These are phyloP conservation scores for Eubasilissa regina DNA, from an alignment of 1,140 invertebrate species.

Conservation along the genomic window DNA sequence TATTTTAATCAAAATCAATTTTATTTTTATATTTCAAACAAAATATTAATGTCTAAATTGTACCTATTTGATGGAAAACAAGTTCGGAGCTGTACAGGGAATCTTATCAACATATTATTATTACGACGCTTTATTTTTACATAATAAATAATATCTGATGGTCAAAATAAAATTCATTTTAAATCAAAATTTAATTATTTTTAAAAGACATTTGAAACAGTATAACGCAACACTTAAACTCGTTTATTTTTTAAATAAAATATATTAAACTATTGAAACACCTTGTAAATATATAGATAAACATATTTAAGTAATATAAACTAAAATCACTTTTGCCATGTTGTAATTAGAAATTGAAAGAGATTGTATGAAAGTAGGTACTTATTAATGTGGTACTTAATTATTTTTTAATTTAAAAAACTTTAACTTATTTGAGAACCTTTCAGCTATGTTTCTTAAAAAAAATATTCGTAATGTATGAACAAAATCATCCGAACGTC, in stretches of 20 bases:
- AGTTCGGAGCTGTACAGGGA: conserved; percentile 59
- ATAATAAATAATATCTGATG: not conserved
- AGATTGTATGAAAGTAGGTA: conserved; percentile 42
- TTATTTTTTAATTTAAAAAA: conserved; percentile 17
- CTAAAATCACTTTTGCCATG: conserved; percentile 52
- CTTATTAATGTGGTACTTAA: conserved; percentile 59
- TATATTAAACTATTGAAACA: not conserved
- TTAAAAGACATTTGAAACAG: too few species aligned
- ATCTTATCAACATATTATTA: not conserved
- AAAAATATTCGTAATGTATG: too few species aligned
- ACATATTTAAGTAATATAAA: conserved; percentile 2
- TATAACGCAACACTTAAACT: too few species aligned
- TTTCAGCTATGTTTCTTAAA: not conserved
- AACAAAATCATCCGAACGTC: too few species aligned
- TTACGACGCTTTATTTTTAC: too few species aligned
- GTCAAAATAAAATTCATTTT: too few species aligned
- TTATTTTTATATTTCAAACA: too few species aligned
- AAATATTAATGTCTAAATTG: too few species aligned
- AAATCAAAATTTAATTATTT: too few species aligned
- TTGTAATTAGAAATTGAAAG: conserved; percentile 48
- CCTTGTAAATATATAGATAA: not conserved
- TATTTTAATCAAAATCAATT: too few species aligned
- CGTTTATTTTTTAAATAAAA: not conserved
- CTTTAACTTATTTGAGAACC: conserved; percentile 3
- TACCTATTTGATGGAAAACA: conserved; percentile 29